Base-by-base conservation (phyloP, 2,888 invertebrate species). In the Chymomyza fuscimana region DNA sequence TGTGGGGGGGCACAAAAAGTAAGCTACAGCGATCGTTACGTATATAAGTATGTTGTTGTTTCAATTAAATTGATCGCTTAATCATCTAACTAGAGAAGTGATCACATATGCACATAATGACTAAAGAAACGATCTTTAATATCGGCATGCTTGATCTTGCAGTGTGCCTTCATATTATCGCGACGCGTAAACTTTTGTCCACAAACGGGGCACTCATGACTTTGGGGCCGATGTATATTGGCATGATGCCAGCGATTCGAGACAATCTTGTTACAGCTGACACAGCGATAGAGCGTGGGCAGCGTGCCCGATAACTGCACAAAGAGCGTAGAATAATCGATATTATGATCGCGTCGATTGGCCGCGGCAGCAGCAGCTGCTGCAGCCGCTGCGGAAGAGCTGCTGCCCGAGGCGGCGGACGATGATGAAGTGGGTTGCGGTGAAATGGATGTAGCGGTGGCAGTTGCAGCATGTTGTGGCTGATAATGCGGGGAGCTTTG, bases 131-230 rank as follows among this genome's bases (percentile, higher is more conserved):
- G 91, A 89, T 92, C 92, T 89, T 92, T 91, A 74, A 91, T 91
- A 77, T 92, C 92, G 83, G 92, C 91, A 88, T 94, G 94, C 91
- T 94, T 94, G 81, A 93, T 92, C 89, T 93, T 93, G 90, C 94
- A 94, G 90, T 94, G 94, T 72, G 93, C 93, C 92, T 94, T 94
- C 93, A 94, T 94, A 87, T 94, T 94, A 89, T 94, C 94, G 89
- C 93, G 93, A 80, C 94, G 92, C 67, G 94, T 94, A 88, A 94
- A 94, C 76, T 93, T 93, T 87, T 93, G 93, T 62, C 93, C 93
- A 86, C 94, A 94, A 84, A 93, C 92, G 2, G 94, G 93, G 89
- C 94, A 94, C 89, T 92, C 93, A 88, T 93, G 93, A 86, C 93
- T 93, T 90, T 94, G 93, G 50, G 93, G 93, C 74, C 92, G 91